A percentile compares a stretch with the other conserved stretches of the same genome.
Evolutionary conservation across 2,797 vertebrate genomes (phyloP).

Genomic region (Monodelphis domestica): DNA sequence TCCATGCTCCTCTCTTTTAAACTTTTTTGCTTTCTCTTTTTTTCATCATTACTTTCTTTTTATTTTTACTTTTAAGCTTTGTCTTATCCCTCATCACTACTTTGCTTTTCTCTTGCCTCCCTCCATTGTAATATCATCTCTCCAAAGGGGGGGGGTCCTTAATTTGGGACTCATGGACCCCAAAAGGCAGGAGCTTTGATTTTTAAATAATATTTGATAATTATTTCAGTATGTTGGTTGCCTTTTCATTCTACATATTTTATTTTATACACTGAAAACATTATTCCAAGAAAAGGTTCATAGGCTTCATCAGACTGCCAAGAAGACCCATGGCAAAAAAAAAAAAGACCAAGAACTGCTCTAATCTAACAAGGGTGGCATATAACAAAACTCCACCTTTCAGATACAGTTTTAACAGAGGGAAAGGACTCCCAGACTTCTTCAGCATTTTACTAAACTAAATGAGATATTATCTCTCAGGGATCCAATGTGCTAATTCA

Average conservation of each 20-base stretch:
- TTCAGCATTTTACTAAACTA: neutral
- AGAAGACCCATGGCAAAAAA: neutral
- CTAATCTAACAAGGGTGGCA: too few relatives aligned
- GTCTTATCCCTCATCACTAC: neutral
- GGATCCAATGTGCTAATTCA: neutral
- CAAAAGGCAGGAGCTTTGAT: neutral
- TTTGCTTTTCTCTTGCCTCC: neutral
- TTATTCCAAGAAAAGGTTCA: neutral
- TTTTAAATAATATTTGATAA: neutral
- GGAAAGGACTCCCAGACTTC: neutral
- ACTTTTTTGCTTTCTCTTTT: constrained; percentile 8
- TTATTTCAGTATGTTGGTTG: neutral
- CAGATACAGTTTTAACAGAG: neutral
- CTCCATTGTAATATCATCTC: neutral
- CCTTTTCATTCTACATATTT: neutral
- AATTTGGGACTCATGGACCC: neutral
- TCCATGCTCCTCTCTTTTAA: neutral
- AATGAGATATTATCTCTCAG: neutral
- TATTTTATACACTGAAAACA: neutral
- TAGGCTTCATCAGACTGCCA: neutral
- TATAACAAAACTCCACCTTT: neutral
- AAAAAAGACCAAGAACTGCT: neutral
- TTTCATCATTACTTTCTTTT: neutral
- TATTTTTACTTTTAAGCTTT: too few relatives aligned
- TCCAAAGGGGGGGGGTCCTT: neutral